A percentile compares a stretch with the other conserved stretches of the same genome.
Conservation (phyloP, 2,888 invertebrate genomes). For the Megamerina dolium region DNA sequence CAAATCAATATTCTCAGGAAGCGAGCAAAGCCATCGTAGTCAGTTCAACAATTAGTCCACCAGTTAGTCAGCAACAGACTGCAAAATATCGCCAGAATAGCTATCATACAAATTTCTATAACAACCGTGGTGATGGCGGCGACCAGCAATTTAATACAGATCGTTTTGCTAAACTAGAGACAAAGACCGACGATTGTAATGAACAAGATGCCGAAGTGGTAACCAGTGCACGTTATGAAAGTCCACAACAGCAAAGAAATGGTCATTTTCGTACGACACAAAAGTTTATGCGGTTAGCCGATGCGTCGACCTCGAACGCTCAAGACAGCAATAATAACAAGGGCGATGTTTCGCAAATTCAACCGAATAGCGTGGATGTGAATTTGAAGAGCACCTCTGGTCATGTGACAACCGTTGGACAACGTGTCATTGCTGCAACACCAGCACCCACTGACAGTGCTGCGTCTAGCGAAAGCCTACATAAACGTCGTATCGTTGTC, state of each 20-base stretch:
- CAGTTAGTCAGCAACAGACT: slow-evolving; percentile 5
- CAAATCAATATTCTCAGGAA: slow-evolving; percentile 22
- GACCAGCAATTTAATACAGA: slow-evolving; percentile 7
- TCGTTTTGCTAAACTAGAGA: slow-evolving; percentile 12
- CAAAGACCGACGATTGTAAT: slow-evolving; percentile 30
- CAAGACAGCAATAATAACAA: slow-evolving; percentile 17
- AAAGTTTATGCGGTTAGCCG: slow-evolving; percentile 52
- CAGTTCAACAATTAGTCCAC: slow-evolving; percentile 32
- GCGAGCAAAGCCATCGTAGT: slow-evolving; percentile 28
- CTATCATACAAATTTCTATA: slow-evolving; percentile 1
- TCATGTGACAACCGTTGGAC: slow-evolving; percentile 43
- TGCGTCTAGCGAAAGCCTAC: slow-evolving; percentile 54
- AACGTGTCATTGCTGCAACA: slow-evolving; percentile 55
- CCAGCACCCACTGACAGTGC: slow-evolving; percentile 52
- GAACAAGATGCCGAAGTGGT: slow-evolving; percentile 2
- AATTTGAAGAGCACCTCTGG: slow-evolving; percentile 46
- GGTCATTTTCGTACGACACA: slow-evolving; percentile 45
- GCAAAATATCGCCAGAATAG: slow-evolving; percentile 1
- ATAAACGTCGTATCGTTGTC: slow-evolving; percentile 58
- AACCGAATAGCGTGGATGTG: slow-evolving; percentile 40
- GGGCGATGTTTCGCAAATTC: slow-evolving; percentile 7
- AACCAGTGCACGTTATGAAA: slow-evolving; percentile 15
- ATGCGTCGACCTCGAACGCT: slow-evolving; percentile 32
- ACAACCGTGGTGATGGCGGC: slow-evolving; percentile 11
- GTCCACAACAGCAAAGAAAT: slow-evolving; percentile 38